Base-by-base conservation (phyloP, 2,797 vertebrate genomes). In the Dipus sagitta region DNA sequence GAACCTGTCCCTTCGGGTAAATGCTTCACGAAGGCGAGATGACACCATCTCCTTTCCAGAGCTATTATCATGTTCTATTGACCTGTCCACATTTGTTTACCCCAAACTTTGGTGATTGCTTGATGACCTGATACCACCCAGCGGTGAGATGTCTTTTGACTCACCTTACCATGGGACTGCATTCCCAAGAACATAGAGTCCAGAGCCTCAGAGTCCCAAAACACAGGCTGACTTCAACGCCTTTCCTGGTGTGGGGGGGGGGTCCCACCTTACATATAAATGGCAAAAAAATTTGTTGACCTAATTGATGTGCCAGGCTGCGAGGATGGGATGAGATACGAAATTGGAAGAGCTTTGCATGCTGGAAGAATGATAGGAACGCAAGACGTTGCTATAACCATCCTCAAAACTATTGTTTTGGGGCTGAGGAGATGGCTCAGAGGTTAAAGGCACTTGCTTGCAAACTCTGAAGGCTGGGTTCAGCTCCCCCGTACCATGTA, bases 1-100 rank as follows among this genome's bases (percentile, higher is more conserved):
- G 64, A 60, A 86, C 70, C 42, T 83, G 65, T 77, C 47, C 28
- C 32, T 68, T 85, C 81, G 67, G 90, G 68, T 75, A 94, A 94
- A 47, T 1, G 26, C 30, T 96, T 62, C 52, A 28, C n/a, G 5
- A 58, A 20, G 23, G n/a, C 28, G 28, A 58, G 47, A 38, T 89
- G 71, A 32, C 17, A 60, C n/a, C 54, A 20, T 71, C 67, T 80
- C 62, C 87, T 79, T 68, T 47, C 34, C 65, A 38, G 32, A 94
- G 58, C 34, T 14, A 4, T 65, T 87, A 18, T 38, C 7, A 0
- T 10, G 30, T 76, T 92, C 76, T 92, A 86, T 42, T 80, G 23
- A 42, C 23, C 30, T n/a, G 21, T 87, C 24, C 54, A 34, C 3
- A 62, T 70, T 77, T 81, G 18, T 72, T 86, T 92, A 88, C 47